phyloP scores from a whole-genome alignment of 2,888 invertebrate species.

The Aricia artaxerxes region DNA sequence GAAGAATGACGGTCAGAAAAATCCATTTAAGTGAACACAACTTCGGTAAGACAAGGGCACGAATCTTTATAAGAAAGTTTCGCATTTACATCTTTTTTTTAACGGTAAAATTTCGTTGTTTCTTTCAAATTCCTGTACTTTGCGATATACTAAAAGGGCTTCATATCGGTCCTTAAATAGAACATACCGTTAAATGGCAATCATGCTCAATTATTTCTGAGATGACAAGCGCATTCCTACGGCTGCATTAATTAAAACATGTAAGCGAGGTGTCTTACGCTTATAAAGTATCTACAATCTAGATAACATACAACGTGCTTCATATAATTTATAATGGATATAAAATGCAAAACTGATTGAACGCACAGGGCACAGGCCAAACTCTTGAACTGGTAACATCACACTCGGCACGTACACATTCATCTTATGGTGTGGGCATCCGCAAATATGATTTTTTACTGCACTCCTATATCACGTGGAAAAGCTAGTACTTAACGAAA shows the following conservation, averaged over 20 bases:
- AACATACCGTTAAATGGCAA: slow-evolving; percentile 1
- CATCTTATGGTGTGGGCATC: no score
- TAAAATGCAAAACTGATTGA: background rate
- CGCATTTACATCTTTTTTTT: background rate
- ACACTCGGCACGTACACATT: no score
- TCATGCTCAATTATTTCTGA: slow-evolving; percentile 16
- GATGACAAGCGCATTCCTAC: slow-evolving; percentile 18
- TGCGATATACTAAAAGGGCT: background rate
- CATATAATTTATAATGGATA: background rate
- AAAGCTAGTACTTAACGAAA: no score
- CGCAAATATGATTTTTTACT: no score
- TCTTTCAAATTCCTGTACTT: background rate
- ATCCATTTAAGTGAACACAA: background rate
- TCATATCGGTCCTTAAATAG: background rate
- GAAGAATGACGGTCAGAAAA: background rate
- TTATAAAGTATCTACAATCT: background rate
- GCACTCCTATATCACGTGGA: no score
- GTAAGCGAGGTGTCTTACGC: background rate
- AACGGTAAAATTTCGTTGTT: background rate
- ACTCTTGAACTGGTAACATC: background rate
- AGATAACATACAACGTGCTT: background rate
- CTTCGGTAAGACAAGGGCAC: background rate
- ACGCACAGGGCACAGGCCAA: background rate
- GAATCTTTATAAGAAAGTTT: background rate
- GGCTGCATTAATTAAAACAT: slow-evolving; percentile 11